phyloP scores from a whole-genome alignment of 35 echinoderm and acorn worm genomes.

The Ptychodera flava region DNA sequence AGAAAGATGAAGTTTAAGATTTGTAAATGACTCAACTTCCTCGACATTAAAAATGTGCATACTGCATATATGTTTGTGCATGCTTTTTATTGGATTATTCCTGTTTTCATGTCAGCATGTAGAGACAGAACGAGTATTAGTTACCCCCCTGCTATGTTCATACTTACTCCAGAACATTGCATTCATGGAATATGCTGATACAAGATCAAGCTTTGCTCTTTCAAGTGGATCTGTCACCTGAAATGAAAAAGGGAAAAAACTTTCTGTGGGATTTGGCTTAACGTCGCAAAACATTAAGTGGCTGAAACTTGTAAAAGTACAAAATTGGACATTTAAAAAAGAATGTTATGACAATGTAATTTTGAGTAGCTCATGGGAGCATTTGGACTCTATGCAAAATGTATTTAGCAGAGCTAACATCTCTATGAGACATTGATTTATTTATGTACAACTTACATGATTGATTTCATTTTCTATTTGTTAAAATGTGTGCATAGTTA shows the following conservation, averaged over 20 bases:
- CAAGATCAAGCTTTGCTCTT: background rate
- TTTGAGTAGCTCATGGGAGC: background rate
- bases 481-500: no score
- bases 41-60: no score
- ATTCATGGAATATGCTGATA: background rate
- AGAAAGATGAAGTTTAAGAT: no score
- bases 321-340: background rate
- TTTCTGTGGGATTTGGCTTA: background rate
- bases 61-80: no score
- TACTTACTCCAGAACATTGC: background rate
- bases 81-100: no score
- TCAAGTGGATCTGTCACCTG: background rate
- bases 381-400: background rate
- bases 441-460: no score
- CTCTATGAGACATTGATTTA: background rate
- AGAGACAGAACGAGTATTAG: no score
- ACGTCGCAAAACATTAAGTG: background rate
- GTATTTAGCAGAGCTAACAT: background rate
- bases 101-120: no score
- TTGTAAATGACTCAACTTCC: no score
- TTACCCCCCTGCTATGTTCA: no score
- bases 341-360: background rate
- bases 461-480: no score
- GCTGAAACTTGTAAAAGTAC: background rate
- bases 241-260: no score